Conservation (phyloP, 2,888 invertebrate species). For the Melangyna quadrimaculata region DNA sequence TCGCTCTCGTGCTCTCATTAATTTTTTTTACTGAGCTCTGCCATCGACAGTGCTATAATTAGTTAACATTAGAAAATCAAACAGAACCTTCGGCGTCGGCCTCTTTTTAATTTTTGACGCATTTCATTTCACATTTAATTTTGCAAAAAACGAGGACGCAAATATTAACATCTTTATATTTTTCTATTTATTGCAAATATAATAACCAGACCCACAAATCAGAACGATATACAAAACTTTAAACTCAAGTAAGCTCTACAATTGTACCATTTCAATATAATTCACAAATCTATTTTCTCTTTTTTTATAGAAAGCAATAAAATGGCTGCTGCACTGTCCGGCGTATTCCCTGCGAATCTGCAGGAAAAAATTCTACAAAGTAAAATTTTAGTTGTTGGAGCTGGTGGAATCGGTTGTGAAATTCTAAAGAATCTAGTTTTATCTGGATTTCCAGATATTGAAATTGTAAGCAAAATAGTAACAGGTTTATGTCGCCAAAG, state of each 20-base stretch:
- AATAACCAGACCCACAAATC: neutral
- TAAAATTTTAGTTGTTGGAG: constrained; percentile 94
- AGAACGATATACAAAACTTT: neutral
- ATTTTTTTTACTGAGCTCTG: neutral
- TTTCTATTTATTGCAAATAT: constrained; percentile 3
- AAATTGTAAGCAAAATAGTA: constrained; percentile 89
- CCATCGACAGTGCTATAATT: neutral
- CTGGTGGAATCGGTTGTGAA: constrained; percentile 99
- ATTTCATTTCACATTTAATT: neutral
- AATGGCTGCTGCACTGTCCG: constrained; percentile 87
- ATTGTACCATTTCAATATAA: neutral
- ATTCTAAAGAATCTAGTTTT: constrained; percentile 97
- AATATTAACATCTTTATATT: neutral
- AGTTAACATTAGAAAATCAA: neutral
- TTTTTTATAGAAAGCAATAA: constrained; percentile 20
- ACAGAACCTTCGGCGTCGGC: constrained; percentile 54
- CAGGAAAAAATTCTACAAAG: constrained; percentile 86
- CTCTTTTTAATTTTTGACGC: constrained; percentile 6
- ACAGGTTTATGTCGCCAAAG: neutral
- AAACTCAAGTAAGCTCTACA: neutral
- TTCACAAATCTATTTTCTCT: neutral
- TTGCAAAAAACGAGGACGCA: constrained; percentile 36
- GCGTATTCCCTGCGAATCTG: constrained; percentile 85
- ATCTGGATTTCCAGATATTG: constrained; percentile 95
- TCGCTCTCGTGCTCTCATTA: neutral